Percentiles rank a stretch among this genome's conserved stretches.
Evolutionary conservation across 2,888 invertebrate species (phyloP).

Genomic region (Cerastis rubricosa): DNA sequence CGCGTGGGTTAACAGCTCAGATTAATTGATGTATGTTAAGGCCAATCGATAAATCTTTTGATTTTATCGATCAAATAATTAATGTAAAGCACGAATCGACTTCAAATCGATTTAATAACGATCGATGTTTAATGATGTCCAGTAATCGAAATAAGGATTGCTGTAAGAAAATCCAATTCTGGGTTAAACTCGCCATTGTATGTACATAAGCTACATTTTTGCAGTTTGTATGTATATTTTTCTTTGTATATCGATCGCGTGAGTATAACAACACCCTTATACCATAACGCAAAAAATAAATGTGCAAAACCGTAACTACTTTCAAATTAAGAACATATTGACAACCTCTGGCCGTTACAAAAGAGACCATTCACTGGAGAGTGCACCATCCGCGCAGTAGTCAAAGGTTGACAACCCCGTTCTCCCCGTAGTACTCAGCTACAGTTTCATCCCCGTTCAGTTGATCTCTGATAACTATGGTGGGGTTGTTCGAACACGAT

Average conservation of each 20-base stretch:
- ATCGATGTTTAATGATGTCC: neutral
- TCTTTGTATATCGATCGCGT: too few relatives aligned
- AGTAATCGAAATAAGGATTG: too few relatives aligned
- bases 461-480: constrained; percentile 82
- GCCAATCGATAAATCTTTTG: neutral
- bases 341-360: constrained; percentile 37
- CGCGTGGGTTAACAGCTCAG: neutral
- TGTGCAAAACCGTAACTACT: constrained; percentile 28
- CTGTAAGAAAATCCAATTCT: too few relatives aligned
- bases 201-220: too few relatives aligned
- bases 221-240: too few relatives aligned
- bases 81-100: neutral
- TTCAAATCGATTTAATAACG: neutral
- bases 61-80: neutral
- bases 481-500: constrained; percentile 81
- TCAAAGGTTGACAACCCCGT: constrained; percentile 85
- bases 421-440: constrained; percentile 80
- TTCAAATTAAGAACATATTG: constrained; percentile 38
- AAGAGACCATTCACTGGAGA: constrained; percentile 81
- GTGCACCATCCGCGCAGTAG: constrained; percentile 90
- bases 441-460: constrained; percentile 79
- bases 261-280: neutral
- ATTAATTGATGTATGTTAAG: neutral
- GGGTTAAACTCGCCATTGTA: too few relatives aligned
- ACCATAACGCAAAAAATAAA: neutral